A percentile compares a stretch with the other conserved stretches of the same genome.
Evolutionary conservation across 2,888 invertebrate species (phyloP).

Genomic region (Trypoxylon attenuatum): DNA sequence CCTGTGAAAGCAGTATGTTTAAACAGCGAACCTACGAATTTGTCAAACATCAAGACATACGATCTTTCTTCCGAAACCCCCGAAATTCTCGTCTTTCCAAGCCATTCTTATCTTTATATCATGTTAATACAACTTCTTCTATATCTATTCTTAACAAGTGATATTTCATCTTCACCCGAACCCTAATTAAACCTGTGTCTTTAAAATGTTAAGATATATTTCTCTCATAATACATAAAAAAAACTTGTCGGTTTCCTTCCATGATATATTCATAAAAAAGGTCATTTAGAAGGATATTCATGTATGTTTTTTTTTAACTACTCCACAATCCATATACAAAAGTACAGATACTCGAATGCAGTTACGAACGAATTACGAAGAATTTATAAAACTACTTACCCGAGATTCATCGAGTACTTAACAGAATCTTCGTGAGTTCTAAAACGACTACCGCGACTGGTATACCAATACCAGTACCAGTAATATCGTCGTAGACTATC

Average conservation of each 20-base stretch:
- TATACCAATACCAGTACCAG: no score
- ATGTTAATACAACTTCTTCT: neutral
- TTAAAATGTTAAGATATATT: slow-evolving; percentile 36
- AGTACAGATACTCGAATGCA: neutral
- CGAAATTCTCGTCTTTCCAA: neutral
- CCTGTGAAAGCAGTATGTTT: slow-evolving; percentile 24
- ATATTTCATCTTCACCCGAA: neutral
- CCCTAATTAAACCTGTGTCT: slow-evolving; percentile 2
- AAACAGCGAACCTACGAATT: neutral
- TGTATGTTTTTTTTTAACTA: neutral
- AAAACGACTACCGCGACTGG: slow-evolving; percentile 42
- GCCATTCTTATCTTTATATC: neutral
- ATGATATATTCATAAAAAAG: slow-evolving; percentile 39
- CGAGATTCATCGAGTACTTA: slow-evolving; percentile 52
- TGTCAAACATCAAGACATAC: no score
- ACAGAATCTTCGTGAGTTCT: slow-evolving; percentile 42
- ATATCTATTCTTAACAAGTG: no score
- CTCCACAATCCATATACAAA: neutral
- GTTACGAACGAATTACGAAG: neutral
- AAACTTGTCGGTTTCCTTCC: slow-evolving; percentile 38
- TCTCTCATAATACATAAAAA: slow-evolving; percentile 29
- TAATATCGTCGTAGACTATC: no score
- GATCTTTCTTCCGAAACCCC: neutral
- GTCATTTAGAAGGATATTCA: slow-evolving; percentile 23
- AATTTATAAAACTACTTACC: slow-evolving; percentile 51